Percentiles rank a stretch among this genome's conserved stretches.
phyloP scores from a whole-genome alignment of 2,888 invertebrate species.

The Willowsia nigromaculata region DNA sequence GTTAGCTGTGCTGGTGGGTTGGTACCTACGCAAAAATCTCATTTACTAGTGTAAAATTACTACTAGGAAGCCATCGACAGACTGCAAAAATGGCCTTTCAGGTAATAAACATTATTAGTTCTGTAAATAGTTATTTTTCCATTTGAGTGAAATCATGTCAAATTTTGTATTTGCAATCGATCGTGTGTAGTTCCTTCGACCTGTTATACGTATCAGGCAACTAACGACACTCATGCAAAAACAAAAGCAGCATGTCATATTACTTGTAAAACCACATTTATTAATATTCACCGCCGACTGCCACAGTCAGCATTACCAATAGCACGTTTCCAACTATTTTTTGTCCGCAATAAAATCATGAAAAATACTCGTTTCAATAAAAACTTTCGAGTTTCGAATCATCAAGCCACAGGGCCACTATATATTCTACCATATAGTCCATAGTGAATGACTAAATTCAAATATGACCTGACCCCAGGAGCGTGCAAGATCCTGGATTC shows the following conservation, averaged over 20 bases:
- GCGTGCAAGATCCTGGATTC: too few species aligned
- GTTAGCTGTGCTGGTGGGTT: background rate
- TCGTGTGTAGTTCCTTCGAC: constrained; percentile 57
- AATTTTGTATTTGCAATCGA: background rate
- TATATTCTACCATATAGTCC: too few species aligned
- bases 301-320: background rate
- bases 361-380: background rate
- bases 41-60: constrained; percentile 38
- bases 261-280: background rate
- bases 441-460: too few species aligned
- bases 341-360: background rate
- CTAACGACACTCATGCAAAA: background rate
- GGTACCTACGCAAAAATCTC: constrained; percentile 28
- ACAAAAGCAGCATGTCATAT: background rate
- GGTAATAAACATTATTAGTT: constrained; percentile 41
- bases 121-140: constrained; percentile 30
- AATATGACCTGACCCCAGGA: too few species aligned
- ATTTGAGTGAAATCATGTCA: background rate
- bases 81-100: background rate
- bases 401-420: too few species aligned
- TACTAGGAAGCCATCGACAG: constrained; percentile 37
- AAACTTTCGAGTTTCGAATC: too few species aligned
- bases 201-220: background rate
- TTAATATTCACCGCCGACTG: background rate
- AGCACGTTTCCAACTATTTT: background rate